Percentiles rank a stretch among this genome's conserved stretches.
Evolutionary conservation across 2,113 vertebrate genomes (phyloP).

Genomic region (Sarotherodon lohbergeri): DNA sequence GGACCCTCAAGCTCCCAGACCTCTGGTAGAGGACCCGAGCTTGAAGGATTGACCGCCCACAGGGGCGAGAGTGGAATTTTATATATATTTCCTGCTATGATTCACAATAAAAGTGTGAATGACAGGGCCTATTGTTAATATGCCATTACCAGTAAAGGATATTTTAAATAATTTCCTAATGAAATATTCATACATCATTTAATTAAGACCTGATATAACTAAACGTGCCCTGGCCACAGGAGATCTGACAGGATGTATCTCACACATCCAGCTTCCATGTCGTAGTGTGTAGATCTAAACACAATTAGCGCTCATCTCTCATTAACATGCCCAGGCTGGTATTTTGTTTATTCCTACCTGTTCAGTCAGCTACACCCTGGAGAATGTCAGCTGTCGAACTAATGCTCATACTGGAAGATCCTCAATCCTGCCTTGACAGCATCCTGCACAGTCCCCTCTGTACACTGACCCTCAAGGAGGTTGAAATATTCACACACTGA

Average conservation of each 20-base stretch:
- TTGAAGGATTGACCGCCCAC: not conserved
- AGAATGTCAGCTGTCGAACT: slow-evolving; percentile 27
- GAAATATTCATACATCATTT: not conserved
- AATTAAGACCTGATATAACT: not conserved
- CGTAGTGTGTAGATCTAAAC: not conserved
- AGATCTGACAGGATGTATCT: not conserved
- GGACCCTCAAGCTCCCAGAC: not conserved
- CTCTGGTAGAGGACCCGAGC: not conserved
- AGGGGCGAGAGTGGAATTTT: not conserved
- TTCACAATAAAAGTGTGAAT: not conserved
- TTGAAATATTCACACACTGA: not conserved
- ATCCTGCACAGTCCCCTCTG: not conserved
- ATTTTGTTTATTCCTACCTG: not conserved
- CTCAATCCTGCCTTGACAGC: not conserved
- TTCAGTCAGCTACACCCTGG: not conserved
- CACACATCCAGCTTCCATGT: not conserved
- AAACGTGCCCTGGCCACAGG: not conserved
- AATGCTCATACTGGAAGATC: not conserved
- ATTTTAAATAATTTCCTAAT: not conserved
- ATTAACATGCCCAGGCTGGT: slow-evolving; percentile 2
- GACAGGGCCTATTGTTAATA: not conserved
- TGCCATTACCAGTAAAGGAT: not conserved
- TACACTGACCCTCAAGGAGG: not conserved
- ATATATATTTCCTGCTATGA: not conserved
- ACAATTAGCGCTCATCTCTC: not conserved